Percentiles rank a stretch among this genome's conserved stretches.
These are phyloP conservation scores for Dione juno DNA, from an alignment of 2,888 invertebrate species.

Conservation along the genomic window DNA sequence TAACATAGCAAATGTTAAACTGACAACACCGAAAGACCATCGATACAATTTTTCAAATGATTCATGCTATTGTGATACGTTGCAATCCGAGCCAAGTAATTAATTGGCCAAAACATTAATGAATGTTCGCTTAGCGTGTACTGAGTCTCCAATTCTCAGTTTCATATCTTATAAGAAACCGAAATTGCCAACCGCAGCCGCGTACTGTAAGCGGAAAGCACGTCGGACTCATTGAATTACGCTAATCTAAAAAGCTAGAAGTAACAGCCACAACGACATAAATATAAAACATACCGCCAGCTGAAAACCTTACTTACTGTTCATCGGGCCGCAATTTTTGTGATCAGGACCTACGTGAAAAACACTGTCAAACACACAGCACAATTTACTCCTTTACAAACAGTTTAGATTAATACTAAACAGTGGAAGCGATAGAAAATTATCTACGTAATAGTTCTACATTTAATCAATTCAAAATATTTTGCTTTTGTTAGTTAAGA, in stretches of 20 bases:
- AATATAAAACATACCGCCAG: constrained; percentile 72
- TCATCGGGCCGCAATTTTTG: constrained; percentile 81
- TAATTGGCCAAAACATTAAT: constrained; percentile 62
- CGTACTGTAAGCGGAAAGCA: constrained; percentile 64
- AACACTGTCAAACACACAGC: constrained; percentile 81
- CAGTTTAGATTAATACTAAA: constrained; percentile 58
- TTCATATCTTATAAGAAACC: constrained; percentile 49
- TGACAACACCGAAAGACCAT: constrained; percentile 44
- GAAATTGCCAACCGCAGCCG: constrained; percentile 52
- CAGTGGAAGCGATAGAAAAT: constrained; percentile 57
- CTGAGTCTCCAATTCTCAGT: constrained; percentile 49
- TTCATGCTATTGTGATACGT: constrained; percentile 58
- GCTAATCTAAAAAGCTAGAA: constrained; percentile 73
- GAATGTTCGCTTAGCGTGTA: constrained; percentile 55
- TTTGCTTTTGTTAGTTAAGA: constrained; percentile 71
- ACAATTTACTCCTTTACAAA: constrained; percentile 69
- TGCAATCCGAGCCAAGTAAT: constrained; percentile 65
- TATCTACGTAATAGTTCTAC: constrained; percentile 63
- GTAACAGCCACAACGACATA: constrained; percentile 73
- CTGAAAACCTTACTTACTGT: constrained; percentile 81
- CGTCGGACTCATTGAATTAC: constrained; percentile 50
- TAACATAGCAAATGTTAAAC: constrained; percentile 28
- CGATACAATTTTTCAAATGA: constrained; percentile 53
- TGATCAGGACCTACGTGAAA: constrained; percentile 84
- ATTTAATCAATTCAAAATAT: constrained; percentile 63